These are phyloP conservation scores for Hypsibius dujardini DNA, from an alignment of 1,140 invertebrate species.

Conservation along the genomic window DNA sequence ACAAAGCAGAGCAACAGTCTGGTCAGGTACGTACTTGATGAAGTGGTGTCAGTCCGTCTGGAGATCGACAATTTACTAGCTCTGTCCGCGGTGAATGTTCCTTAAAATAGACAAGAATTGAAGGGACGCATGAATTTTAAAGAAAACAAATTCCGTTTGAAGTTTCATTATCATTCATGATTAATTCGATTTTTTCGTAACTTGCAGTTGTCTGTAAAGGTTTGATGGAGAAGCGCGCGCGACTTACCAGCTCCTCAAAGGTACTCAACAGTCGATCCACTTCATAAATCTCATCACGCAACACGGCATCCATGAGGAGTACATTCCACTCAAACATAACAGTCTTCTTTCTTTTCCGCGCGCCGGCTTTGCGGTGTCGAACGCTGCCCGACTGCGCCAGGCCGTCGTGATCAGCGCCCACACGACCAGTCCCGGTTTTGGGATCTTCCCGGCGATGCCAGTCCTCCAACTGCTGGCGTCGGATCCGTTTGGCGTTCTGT, in stretches of 20 bases:
- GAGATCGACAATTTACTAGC: conserved; percentile 86
- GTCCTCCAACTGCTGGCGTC: not conserved
- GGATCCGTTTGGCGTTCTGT: conserved; percentile 13
- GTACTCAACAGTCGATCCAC: conserved; percentile 58
- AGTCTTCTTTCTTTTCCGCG: not conserved
- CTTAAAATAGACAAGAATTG: too few species aligned
- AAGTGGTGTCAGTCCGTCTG: conserved; percentile 89
- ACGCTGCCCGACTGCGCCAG: not conserved
- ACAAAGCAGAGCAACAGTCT: conserved; percentile 17
- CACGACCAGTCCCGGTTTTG: not conserved
- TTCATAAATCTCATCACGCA: conserved; percentile 29
- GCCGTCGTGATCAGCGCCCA: not conserved
- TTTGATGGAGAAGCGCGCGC: too few species aligned
- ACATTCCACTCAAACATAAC: conserved; percentile 16
- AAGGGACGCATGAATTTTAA: too few species aligned
- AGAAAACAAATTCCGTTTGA: too few species aligned
- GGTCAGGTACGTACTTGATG: conserved; percentile 49
- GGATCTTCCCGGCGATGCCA: not conserved
- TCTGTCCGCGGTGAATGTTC: conserved; percentile 37
- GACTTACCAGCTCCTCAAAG: conserved; percentile 4
- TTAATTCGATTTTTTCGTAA: too few species aligned
- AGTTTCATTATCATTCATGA: too few species aligned
- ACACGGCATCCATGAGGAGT: conserved; percentile 5
- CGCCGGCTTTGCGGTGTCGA: conserved; percentile 4
- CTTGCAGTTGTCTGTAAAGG: too few species aligned